These are phyloP conservation scores for Trinorchestia longiramus DNA, from an alignment of 1,140 invertebrate genomes.

Conservation along the genomic window DNA sequence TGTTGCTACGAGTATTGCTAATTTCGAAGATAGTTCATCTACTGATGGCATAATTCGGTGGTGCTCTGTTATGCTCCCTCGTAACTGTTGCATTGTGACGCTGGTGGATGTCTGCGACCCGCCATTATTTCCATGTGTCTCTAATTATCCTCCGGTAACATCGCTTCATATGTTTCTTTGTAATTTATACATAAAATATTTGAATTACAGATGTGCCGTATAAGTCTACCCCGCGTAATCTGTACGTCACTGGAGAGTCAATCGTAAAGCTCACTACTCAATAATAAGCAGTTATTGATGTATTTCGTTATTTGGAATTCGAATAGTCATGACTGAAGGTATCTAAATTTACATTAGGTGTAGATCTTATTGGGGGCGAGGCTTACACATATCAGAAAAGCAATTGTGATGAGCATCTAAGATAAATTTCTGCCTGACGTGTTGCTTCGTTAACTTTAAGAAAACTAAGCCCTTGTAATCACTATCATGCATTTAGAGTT, in stretches of 20 bases:
- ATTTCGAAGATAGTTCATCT: neutral
- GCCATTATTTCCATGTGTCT: neutral
- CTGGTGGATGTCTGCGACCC: neutral
- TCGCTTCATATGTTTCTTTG: no score
- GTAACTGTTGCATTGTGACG: neutral
- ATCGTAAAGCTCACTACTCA: neutral
- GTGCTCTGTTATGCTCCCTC: no score
- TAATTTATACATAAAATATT: no score
- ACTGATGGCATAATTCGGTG: neutral
- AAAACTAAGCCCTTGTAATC: neutral
- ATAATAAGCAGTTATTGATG: neutral
- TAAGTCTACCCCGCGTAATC: neutral
- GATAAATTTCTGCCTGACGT: neutral
- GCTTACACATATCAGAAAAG: neutral
- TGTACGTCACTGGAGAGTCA: neutral
- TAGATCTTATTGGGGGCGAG: neutral
- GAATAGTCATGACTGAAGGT: neutral
- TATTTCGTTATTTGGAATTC: neutral
- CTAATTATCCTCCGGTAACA: no score
- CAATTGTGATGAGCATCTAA: neutral
- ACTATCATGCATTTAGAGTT: neutral
- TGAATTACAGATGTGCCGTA: no score
- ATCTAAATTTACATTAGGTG: neutral
- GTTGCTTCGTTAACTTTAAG: neutral
- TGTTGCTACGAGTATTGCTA: no score